A percentile compares a stretch with the other conserved stretches of the same genome.
phyloP scores from a whole-genome alignment of 1,140 invertebrate genomes.

The Lepidotrigona ventralis region DNA sequence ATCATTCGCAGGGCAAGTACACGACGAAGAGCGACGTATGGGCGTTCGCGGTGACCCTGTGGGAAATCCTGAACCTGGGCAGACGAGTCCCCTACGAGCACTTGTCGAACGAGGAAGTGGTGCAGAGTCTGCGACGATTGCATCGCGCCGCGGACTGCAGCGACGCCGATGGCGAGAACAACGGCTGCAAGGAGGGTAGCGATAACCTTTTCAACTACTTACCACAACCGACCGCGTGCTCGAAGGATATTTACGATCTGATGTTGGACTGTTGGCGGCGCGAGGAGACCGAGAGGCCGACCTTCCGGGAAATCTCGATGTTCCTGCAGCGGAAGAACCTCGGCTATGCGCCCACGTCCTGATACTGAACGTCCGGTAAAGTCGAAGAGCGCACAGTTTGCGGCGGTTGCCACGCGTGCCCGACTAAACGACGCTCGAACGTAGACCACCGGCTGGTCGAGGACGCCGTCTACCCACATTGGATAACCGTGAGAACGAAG shows the following conservation, averaged over 20 bases:
- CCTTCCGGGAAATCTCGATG: slow-evolving; percentile 92
- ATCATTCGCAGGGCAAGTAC: slow-evolving; percentile 82
- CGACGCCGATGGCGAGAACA: slow-evolving; percentile 58
- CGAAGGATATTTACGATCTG: slow-evolving; percentile 92
- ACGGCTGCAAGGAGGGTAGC: slow-evolving; percentile 39
- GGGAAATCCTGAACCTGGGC: slow-evolving; percentile 88
- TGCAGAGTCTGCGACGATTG: slow-evolving; percentile 86
- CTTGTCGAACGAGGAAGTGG: slow-evolving; percentile 85
- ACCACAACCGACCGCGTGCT: slow-evolving; percentile 85
- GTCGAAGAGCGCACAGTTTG: slow-evolving; percentile 27
- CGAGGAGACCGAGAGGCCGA: slow-evolving; percentile 88
- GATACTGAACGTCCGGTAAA: slow-evolving; percentile 71
- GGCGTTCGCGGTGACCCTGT: slow-evolving; percentile 88
- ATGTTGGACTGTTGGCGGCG: slow-evolving; percentile 95
- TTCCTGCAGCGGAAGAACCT: slow-evolving; percentile 93
- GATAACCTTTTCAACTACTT: slow-evolving; percentile 83
- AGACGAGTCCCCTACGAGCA: slow-evolving; percentile 86
- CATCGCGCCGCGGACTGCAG: slow-evolving; percentile 78
- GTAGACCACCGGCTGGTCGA: slow-evolving; percentile 11
- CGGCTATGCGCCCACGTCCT: slow-evolving; percentile 85
- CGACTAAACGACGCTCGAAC: slow-evolving; percentile 17
- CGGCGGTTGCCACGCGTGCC: slow-evolving; percentile 34
- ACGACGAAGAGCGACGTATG: slow-evolving; percentile 90
- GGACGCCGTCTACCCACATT: slow-evolving; percentile 46
- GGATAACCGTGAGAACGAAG: slow-evolving; percentile 40